Percentiles rank a stretch among this genome's conserved stretches.
Evolutionary conservation across 2,888 invertebrate species (phyloP).

Genomic region (Erebia epiphron): DNA sequence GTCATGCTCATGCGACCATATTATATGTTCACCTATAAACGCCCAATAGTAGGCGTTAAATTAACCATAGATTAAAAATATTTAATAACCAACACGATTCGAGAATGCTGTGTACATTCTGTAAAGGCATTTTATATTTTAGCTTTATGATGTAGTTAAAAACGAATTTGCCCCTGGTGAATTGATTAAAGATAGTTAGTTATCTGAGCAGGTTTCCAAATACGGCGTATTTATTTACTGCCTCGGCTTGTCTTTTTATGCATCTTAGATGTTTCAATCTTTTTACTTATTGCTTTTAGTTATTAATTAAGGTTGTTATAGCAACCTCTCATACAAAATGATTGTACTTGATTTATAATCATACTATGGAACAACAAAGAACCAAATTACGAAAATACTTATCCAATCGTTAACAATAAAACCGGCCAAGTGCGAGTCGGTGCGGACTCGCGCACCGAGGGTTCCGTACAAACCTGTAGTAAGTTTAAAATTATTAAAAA

Average conservation of each 20-base stretch:
- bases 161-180: constrained; percentile 22
- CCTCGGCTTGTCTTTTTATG: constrained; percentile 28
- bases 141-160: constrained; percentile 4
- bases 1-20: too few relatives aligned
- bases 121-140: constrained; percentile 3
- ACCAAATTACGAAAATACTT: not conserved
- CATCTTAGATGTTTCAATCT: constrained; percentile 32
- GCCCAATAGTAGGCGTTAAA: too few relatives aligned
- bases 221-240: constrained; percentile 31
- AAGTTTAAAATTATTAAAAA: too few relatives aligned
- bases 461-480: too few relatives aligned
- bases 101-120: not conserved
- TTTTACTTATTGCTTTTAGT: constrained; percentile 17
- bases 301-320: constrained; percentile 9
- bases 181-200: constrained; percentile 30
- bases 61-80: too few relatives aligned
- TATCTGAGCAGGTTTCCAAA: constrained; percentile 32
- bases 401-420: too few relatives aligned
- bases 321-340: not conserved
- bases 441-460: too few relatives aligned
- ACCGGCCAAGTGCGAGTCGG: too few relatives aligned
- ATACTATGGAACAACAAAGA: not conserved
- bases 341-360: not conserved
- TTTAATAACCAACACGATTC: too few relatives aligned
- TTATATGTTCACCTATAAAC: too few relatives aligned